A percentile compares a stretch with the other conserved stretches of the same genome.
These are phyloP conservation scores for Choristoneura fumiferana DNA, from an alignment of 1,140 invertebrate genomes.

Conservation along the genomic window DNA sequence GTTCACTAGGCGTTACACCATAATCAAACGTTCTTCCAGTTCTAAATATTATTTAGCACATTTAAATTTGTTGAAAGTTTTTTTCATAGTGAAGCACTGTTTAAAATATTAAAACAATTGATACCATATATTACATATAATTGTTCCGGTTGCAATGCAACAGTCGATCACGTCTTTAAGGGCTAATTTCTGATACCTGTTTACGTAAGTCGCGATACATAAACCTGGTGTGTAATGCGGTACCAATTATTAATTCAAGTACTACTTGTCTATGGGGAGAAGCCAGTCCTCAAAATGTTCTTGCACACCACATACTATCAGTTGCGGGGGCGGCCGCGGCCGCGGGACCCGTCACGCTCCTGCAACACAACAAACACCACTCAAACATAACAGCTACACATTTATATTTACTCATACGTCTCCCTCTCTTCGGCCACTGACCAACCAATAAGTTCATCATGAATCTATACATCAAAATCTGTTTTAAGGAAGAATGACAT, in stretches of 20 bases:
- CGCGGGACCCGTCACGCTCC: slow-evolving; percentile 73
- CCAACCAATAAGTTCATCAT: too few relatives aligned
- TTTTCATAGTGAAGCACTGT: slow-evolving; percentile 71
- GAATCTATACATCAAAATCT: too few relatives aligned
- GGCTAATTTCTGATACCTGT: slow-evolving; percentile 49
- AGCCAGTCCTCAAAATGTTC: slow-evolving; percentile 66
- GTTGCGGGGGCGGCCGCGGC: slow-evolving; percentile 67
- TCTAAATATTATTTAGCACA: slow-evolving; percentile 73
- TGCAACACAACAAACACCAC: slow-evolving; percentile 44
- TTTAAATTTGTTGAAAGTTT: slow-evolving; percentile 77
- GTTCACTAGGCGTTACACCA: slow-evolving; percentile 71
- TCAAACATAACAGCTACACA: slow-evolving; percentile 7
- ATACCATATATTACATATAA: slow-evolving; percentile 66
- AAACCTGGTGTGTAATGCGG: slow-evolving; percentile 54
- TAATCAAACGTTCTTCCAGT: slow-evolving; percentile 71
- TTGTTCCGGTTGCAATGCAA: slow-evolving; percentile 63
- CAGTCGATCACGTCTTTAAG: slow-evolving; percentile 35
- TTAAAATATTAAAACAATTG: slow-evolving; percentile 75
- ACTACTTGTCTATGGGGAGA: slow-evolving; percentile 76
- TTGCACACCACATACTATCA: slow-evolving; percentile 49
- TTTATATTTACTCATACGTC: neutral
- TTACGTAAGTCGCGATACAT: slow-evolving; percentile 51
- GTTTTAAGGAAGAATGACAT: too few relatives aligned
- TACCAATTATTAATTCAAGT: slow-evolving; percentile 67
- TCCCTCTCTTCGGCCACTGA: too few relatives aligned